Evolutionary conservation across 2,113 vertebrate species (phyloP).

Genomic region (Rhinopomastus cyanomelas): DNA sequence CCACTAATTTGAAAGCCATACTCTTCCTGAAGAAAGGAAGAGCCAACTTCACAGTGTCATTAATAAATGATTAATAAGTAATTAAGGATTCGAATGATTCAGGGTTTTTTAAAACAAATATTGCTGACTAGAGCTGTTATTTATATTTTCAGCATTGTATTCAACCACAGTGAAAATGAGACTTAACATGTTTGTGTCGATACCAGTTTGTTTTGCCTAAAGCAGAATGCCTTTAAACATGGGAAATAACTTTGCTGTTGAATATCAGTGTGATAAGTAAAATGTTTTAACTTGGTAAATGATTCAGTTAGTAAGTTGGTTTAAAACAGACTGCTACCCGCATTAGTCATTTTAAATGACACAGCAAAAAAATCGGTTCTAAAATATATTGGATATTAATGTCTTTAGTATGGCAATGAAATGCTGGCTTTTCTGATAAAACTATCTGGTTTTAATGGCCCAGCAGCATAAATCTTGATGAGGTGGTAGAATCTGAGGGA

Average conservation of each 20-base stretch:
- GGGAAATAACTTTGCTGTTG: background rate
- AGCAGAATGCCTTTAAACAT: slow-evolving; percentile 8
- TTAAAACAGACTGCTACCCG: background rate
- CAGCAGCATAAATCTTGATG: background rate
- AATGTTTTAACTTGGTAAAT: slow-evolving; percentile 5
- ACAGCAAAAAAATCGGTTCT: background rate
- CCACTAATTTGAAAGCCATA: background rate
- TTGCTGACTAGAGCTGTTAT: background rate
- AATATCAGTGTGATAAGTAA: background rate
- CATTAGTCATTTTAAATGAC: slow-evolving; percentile 34
- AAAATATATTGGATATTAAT: slow-evolving; percentile 2
- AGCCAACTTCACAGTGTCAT: background rate
- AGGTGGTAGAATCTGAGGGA: background rate
- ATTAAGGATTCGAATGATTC: no score
- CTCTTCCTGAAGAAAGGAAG: background rate
- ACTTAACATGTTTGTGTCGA: background rate
- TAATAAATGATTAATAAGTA: background rate
- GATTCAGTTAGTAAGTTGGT: background rate
- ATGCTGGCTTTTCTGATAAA: background rate
- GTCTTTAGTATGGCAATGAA: background rate
- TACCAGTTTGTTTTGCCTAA: background rate
- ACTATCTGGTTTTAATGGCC: background rate
- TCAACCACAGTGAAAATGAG: background rate
- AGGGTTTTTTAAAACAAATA: background rate
- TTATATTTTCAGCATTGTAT: background rate